phyloP scores from a whole-genome alignment of 2,113 vertebrate genomes.

The Nesospiza acunhae region DNA sequence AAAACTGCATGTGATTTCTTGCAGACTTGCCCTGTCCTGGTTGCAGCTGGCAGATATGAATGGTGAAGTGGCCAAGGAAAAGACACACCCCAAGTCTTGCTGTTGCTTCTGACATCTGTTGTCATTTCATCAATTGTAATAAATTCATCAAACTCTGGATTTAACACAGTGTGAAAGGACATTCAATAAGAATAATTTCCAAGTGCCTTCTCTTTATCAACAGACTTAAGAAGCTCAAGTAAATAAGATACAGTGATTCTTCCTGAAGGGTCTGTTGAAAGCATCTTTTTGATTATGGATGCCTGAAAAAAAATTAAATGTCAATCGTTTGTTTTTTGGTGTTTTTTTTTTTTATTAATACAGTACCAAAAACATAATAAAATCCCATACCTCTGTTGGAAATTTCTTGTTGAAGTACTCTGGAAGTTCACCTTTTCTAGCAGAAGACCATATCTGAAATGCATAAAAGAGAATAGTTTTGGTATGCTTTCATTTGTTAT shows the following conservation, averaged over 20 bases:
- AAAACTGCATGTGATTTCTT: neutral
- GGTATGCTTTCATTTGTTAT: neutral
- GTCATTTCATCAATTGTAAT: neutral
- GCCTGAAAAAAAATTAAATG: constrained; percentile 9
- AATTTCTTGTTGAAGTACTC: accelerated
- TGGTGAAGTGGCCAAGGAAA: neutral
- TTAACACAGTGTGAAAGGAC: neutral
- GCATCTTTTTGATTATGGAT: constrained; percentile 29
- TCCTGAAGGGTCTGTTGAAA: neutral
- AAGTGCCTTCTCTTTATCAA: neutral
- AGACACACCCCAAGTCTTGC: neutral
- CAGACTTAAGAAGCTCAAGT: neutral
- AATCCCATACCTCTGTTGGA: neutral
- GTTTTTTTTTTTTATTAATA: neutral
- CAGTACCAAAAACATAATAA: neutral
- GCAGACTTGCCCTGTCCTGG: neutral
- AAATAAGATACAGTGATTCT: neutral
- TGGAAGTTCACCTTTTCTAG: neutral
- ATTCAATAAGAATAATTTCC: neutral
- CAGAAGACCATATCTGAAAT: neutral
- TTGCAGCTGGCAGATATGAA: neutral
- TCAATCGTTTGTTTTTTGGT: neutral
- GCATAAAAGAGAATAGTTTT: neutral
- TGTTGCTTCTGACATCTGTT: neutral
- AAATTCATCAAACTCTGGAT: neutral